phyloP scores from a whole-genome alignment of 1,140 invertebrate species.

The Cephus cinctus region DNA sequence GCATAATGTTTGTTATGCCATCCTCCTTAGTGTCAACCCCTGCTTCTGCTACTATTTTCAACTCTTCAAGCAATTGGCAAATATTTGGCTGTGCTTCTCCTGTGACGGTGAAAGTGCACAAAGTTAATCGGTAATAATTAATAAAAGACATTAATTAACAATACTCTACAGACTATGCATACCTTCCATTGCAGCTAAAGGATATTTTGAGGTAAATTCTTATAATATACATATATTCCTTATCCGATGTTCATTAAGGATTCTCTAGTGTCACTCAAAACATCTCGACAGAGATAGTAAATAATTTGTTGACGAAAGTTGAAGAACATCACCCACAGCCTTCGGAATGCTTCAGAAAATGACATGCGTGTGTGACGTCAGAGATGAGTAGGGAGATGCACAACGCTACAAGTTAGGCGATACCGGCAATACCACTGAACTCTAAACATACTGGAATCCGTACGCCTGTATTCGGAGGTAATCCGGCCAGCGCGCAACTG shows the following conservation, averaged over 20 bases:
- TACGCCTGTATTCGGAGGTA: too few species aligned
- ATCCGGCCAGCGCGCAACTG: too few species aligned
- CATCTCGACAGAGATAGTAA: background rate
- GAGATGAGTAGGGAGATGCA: too few species aligned
- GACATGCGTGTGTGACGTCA: conserved; percentile 4
- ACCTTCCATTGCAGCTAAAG: too few species aligned
- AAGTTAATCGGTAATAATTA: background rate
- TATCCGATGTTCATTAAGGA: too few species aligned
- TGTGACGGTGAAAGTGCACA: conserved; percentile 2
- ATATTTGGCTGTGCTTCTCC: conserved; percentile 27
- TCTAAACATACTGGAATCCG: background rate
- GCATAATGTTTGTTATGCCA: conserved; percentile 20
- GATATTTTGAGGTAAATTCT: background rate
- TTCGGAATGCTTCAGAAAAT: conserved; percentile 9
- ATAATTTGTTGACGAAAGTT: conserved; percentile 1
- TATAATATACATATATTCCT: conserved; percentile 1
- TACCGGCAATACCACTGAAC: background rate
- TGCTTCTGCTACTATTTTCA: conserved; percentile 22
- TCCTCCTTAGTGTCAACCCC: conserved; percentile 12
- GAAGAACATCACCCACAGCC: conserved; percentile 2
- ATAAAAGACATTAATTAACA: too few species aligned
- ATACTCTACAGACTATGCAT: too few species aligned
- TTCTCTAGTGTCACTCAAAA: too few species aligned
- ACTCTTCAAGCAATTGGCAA: conserved; percentile 24
- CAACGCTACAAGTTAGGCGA: background rate